phyloP scores from a whole-genome alignment of 2,888 invertebrate species.

The Cryptophagus acutangulus region DNA sequence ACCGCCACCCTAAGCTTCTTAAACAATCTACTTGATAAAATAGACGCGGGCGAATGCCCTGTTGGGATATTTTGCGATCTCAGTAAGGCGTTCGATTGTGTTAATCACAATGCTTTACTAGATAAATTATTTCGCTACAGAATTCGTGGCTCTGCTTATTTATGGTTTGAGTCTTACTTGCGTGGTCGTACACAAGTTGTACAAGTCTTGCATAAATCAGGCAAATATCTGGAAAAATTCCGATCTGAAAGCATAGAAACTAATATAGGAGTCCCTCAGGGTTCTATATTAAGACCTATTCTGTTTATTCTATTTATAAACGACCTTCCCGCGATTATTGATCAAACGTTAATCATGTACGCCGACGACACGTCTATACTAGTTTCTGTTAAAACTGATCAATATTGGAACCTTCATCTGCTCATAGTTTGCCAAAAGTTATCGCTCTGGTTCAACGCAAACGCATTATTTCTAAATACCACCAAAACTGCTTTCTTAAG shows the following conservation, averaged over 20 bases:
- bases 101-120: background rate
- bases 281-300: background rate
- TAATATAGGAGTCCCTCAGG: background rate
- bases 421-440: no score
- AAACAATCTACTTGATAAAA: background rate
- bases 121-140: background rate
- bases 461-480: no score
- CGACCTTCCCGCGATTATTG: no score
- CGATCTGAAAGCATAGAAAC: background rate
- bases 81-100: slow-evolving; percentile 2
- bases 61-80: slow-evolving; percentile 5
- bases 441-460: no score
- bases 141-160: background rate
- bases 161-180: background rate
- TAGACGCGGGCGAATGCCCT: slow-evolving; percentile 3
- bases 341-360: background rate
- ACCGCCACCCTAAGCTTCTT: background rate
- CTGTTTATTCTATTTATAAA: background rate
- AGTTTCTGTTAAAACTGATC: background rate
- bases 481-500: no score
- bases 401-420: no score
- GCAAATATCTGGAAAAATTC: background rate
- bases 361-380: background rate
- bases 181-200: background rate
- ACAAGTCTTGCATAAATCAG: background rate